phyloP scores from a whole-genome alignment of 2,888 invertebrate species.

The Agapostemon virescens region DNA sequence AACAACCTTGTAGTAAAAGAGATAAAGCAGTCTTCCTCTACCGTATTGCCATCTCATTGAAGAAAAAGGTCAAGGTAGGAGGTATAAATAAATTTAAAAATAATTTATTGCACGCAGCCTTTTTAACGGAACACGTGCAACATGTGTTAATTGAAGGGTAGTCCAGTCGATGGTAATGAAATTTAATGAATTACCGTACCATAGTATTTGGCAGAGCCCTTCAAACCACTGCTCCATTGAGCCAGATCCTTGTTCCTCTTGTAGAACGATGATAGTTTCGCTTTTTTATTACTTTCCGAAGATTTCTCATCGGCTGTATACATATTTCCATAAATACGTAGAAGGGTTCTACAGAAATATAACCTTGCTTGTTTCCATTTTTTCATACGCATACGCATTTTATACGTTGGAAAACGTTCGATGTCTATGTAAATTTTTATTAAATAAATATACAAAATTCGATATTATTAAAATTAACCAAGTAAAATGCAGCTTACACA shows the following conservation, averaged over 20 bases:
- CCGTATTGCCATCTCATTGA: constrained; percentile 54
- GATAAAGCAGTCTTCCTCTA: constrained; percentile 52
- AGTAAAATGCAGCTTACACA: neutral
- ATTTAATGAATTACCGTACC: neutral
- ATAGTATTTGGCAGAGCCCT: neutral
- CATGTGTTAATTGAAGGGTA: constrained; percentile 24
- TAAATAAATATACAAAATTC: neutral
- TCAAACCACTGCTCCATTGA: neutral
- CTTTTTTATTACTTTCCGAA: neutral
- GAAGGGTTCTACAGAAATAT: constrained; percentile 14
- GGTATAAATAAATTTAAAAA: constrained; percentile 66
- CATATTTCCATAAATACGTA: constrained; percentile 11
- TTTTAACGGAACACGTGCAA: constrained; percentile 35
- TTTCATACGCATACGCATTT: neutral
- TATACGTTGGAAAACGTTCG: neutral
- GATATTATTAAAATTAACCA: neutral
- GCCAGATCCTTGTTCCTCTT: neutral
- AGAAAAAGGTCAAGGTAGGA: constrained; percentile 64
- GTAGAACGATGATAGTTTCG: too few species aligned
- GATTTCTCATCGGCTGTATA: neutral
- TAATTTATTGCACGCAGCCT: constrained; percentile 54
- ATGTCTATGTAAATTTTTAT: neutral
- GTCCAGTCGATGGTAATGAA: neutral
- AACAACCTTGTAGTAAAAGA: constrained; percentile 40
- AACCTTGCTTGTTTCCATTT: neutral